Base-by-base conservation (phyloP, 2,888 invertebrate species). In the Morpho achilles region DNA sequence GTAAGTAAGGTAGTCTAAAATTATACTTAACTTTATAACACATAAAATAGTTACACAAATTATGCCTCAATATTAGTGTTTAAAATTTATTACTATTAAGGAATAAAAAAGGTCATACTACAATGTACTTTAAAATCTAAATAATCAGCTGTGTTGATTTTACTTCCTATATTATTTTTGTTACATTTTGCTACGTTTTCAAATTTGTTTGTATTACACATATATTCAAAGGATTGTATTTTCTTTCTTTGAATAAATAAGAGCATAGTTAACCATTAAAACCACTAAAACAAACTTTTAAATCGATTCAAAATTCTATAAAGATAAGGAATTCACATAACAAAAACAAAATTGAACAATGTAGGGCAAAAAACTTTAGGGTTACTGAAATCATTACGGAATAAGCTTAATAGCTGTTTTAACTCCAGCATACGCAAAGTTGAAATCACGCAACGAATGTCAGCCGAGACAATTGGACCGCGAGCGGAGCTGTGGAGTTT, bases 1-100 rank as follows among this genome's bases (percentile, higher is more conserved):
- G 99, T 99, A 91, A 96, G 97, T 93, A 60, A 61, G 32, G 32
- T 32, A 32, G 32, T 5, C 32, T 32, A 32, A 32, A 32, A 32
- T 32, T 32, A 32, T 32, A 32, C 46, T 32, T 32, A 3, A 32
- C 32, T 32, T 32, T 32, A 32, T 32, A 32, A 32, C 32, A 32
- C 5, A 32, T 32, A 32, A 32, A 32, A 32, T 32, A 32, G 32
- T 32, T 32, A 32, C 3, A 32, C 32, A 32, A 32, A 32, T 32
- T 32, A 32, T 32, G 32, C 3, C 5, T 32, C 32, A 32, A 32
- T 32, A 16, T 16, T 16, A 16, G 1, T 32, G 32, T 32, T 32
- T 3, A 32, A 32, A 32, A 32, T 32, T 32, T 32, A 32, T 32
- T 32, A 32, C 16, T 16, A 16, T 16, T 16, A n/a, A 23, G 2